Conservation (phyloP, 2,888 invertebrate genomes). For the Nemoura dubitans region DNA sequence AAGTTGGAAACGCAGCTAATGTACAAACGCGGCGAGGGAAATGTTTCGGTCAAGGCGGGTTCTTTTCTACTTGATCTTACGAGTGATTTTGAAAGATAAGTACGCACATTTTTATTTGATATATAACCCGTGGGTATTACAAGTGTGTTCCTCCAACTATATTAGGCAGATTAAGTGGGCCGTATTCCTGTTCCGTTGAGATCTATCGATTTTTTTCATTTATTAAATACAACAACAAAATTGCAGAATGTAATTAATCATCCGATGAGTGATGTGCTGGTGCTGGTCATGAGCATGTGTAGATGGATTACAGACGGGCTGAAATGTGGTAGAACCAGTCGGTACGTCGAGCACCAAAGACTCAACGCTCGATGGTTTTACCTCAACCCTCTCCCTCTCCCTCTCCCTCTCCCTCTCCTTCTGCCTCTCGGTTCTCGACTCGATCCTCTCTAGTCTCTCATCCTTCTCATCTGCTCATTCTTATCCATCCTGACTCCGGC, state of each 20-base stretch:
- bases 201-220: slow-evolving; percentile 2
- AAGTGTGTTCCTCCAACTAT: background rate
- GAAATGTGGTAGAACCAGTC: slow-evolving; percentile 12
- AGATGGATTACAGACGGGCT: background rate
- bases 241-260: slow-evolving; percentile 12
- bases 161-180: slow-evolving; percentile 4
- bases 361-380: background rate
- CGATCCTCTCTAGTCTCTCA: too few relatives aligned
- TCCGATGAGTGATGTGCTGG: slow-evolving; percentile 1
- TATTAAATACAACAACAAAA: background rate
- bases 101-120: background rate
- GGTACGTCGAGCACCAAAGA: background rate
- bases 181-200: background rate
- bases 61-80: background rate
- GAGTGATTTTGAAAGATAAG: background rate
- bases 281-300: background rate
- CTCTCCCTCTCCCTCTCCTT: too few relatives aligned
- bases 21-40: too few relatives aligned
- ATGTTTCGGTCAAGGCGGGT: background rate
- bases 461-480: too few relatives aligned
- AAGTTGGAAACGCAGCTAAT: too few relatives aligned
- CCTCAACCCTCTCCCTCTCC: too few relatives aligned
- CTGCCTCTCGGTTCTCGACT: too few relatives aligned
- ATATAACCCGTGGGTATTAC: background rate
- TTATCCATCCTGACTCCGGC: background rate